A percentile compares a stretch with the other conserved stretches of the same genome.
These are phyloP conservation scores for Tribolium freemani DNA, from an alignment of 2,888 invertebrate species.

Conservation along the genomic window DNA sequence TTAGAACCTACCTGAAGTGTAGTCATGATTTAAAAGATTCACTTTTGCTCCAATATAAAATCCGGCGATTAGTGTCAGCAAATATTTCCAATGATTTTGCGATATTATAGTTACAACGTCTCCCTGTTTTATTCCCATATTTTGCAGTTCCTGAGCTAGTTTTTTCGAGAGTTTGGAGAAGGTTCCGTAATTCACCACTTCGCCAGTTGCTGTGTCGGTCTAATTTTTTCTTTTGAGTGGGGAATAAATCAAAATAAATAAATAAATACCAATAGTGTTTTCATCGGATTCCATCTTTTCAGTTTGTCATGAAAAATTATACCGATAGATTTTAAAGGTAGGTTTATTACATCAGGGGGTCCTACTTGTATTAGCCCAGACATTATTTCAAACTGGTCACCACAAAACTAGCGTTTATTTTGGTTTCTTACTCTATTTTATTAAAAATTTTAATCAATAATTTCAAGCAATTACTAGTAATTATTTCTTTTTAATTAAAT, in stretches of 20 bases:
- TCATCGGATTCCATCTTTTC: slow-evolving; percentile 51
- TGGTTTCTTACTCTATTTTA: neutral
- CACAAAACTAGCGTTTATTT: neutral
- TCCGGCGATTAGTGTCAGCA: neutral
- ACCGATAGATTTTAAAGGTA: slow-evolving; percentile 73
- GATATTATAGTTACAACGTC: slow-evolving; percentile 13
- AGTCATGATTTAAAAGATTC: slow-evolving; percentile 10
- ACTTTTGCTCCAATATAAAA: slow-evolving; percentile 15
- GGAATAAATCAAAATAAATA: too few relatives aligned
- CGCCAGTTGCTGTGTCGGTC: neutral
- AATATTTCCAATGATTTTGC: slow-evolving; percentile 5
- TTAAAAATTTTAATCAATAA: neutral
- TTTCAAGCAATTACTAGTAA: neutral
- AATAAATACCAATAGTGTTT: neutral
- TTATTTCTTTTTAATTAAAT: neutral
- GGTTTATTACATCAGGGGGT: neutral
- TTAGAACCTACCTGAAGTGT: slow-evolving; percentile 7
- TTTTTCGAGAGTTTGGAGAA: neutral
- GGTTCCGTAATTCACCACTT: neutral
- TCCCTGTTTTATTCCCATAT: neutral
- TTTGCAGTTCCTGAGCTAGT: neutral
- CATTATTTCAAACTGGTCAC: neutral
- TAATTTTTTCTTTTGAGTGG: neutral
- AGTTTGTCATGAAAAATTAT: slow-evolving; percentile 79
- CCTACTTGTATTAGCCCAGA: neutral